Evolutionary conservation across 2,113 vertebrate species (phyloP).

Genomic region (Dascyllus trimaculatus): DNA sequence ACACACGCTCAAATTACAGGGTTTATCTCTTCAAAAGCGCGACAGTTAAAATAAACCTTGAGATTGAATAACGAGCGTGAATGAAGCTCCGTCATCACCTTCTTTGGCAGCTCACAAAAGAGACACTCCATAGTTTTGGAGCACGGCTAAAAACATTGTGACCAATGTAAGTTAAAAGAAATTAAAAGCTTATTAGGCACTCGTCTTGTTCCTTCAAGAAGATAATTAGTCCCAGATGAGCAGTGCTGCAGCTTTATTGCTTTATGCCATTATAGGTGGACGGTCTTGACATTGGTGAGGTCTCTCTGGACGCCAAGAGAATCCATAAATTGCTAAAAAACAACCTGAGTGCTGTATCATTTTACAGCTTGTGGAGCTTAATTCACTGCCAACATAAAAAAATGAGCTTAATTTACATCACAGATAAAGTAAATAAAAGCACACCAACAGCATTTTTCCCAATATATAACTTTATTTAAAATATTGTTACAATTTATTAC

Average conservation of each 20-base stretch:
- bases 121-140: conserved; percentile 1
- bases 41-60: not conserved
- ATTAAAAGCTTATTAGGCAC: conserved; percentile 26
- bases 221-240: conserved; percentile 35
- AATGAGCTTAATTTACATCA: not conserved
- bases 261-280: conserved; percentile 18
- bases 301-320: conserved; percentile 9
- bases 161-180: not conserved
- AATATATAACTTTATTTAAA: conserved; percentile 88
- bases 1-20: conserved; percentile 16
- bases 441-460: conserved; percentile 50
- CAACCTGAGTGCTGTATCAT: conserved; percentile 34
- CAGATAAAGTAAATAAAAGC: conserved; percentile 24
- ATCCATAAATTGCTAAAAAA: conserved; percentile 56
- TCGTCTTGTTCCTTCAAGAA: not conserved
- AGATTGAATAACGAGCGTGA: conserved; percentile 9
- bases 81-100: not conserved
- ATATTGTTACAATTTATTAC: conserved; percentile 87
- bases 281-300: conserved; percentile 9
- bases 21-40: not conserved
- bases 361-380: conserved; percentile 25
- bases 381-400: conserved; percentile 4
- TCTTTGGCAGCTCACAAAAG: conserved; percentile 2
- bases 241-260: not conserved
- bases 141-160: conserved; percentile 4